A percentile compares a stretch with the other conserved stretches of the same genome.
These are phyloP conservation scores for Chrysocyon brachyurus DNA, from an alignment of 2,797 vertebrate genomes.

Conservation along the genomic window DNA sequence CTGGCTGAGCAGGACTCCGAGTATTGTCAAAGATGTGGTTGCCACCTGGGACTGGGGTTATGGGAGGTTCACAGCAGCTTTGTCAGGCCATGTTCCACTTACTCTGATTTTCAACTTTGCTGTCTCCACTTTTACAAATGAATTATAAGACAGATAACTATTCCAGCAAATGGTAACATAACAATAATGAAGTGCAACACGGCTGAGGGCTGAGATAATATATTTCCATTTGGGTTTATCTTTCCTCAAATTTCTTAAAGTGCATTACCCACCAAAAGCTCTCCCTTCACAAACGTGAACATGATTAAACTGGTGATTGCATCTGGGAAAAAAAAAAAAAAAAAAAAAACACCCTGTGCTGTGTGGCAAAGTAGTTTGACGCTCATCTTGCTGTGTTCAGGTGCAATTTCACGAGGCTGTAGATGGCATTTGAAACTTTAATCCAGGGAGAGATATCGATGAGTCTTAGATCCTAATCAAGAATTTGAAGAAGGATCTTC, in stretches of 20 bases:
- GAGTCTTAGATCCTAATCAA: conserved; percentile 70
- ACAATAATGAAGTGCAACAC: neutral
- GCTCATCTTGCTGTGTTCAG: conserved; percentile 55
- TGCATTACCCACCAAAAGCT: neutral
- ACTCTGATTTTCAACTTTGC: neutral
- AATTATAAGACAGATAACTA: neutral
- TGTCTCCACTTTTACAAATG: neutral
- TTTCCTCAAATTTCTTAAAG: conserved; percentile 60
- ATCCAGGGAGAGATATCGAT: conserved; percentile 27
- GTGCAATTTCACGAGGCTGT: neutral
- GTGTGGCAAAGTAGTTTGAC: conserved; percentile 59
- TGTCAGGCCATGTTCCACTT: neutral
- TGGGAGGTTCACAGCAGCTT: neutral
- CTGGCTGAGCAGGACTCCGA: neutral
- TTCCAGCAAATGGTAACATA: neutral
- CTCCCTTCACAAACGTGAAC: conserved; percentile 41
- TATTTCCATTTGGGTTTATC: neutral
- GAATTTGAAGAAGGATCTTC: conserved; percentile 71
- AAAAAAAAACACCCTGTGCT: conserved; percentile 12
- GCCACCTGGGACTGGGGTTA: neutral
- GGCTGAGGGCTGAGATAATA: neutral
- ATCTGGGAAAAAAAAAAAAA: neutral
- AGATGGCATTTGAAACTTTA: conserved; percentile 59
- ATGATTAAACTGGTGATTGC: conserved; percentile 46
- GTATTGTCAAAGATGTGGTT: neutral